Evolutionary conservation across 2,797 vertebrate genomes (phyloP).

Genomic region (Oryzias sinensis): DNA sequence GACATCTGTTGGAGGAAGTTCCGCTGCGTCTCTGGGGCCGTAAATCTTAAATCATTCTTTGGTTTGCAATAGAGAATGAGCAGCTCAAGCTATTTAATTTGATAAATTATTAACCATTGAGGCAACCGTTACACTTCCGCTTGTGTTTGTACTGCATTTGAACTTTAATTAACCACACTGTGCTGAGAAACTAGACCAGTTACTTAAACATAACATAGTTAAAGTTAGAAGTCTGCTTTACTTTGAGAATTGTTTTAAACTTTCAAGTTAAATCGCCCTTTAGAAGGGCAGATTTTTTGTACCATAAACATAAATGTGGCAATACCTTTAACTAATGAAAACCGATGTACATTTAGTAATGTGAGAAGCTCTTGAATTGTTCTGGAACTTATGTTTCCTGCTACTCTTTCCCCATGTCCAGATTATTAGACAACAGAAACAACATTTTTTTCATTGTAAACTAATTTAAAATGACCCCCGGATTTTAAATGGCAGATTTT

Average conservation of each 20-base stretch:
- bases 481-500: no score
- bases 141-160: constrained; percentile 12
- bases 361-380: no score
- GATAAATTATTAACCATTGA: constrained; percentile 59
- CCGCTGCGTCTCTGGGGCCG: constrained; percentile 52
- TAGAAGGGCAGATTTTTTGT: background rate
- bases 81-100: constrained; percentile 55
- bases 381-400: no score
- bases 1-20: constrained; percentile 78
- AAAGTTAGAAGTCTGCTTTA: constrained; percentile 9
- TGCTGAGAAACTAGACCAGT: constrained; percentile 7
- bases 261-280: constrained; percentile 6
- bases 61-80: constrained; percentile 42
- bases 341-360: background rate
- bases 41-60: constrained; percentile 68
- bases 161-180: constrained; percentile 16
- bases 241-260: constrained; percentile 11
- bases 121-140: constrained; percentile 45
- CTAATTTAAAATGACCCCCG: no score
- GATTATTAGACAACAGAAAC: no score
- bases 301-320: background rate
- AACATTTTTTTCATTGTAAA: no score
- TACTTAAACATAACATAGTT: constrained; percentile 15
- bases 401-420: no score
- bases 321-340: background rate